These are phyloP conservation scores for Entelurus aequoreus DNA, from an alignment of 2,113 vertebrate species.

Conservation along the genomic window DNA sequence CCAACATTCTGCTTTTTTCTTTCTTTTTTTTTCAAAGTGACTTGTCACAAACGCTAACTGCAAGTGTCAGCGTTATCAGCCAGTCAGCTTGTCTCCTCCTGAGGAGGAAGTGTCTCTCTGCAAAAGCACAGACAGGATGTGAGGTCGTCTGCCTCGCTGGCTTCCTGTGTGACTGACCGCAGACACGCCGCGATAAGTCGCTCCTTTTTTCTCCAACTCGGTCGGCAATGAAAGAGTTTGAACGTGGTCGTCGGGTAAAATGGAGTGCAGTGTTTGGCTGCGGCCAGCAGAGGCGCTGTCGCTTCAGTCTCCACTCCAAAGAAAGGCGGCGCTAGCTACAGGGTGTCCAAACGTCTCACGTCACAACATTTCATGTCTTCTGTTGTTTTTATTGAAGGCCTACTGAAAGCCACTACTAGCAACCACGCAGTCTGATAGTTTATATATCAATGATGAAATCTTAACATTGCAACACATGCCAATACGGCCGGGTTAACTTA, in stretches of 20 bases:
- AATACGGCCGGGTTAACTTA: no score
- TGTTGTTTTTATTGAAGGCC: no score
- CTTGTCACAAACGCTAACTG: conserved; percentile 61
- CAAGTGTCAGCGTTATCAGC: conserved; percentile 50
- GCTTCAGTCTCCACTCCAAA: neutral
- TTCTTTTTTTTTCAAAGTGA: neutral
- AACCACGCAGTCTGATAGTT: no score
- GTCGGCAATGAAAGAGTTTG: no score
- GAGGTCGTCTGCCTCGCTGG: conserved; percentile 59
- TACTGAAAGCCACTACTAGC: no score
- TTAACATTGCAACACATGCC: no score
- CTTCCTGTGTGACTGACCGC: conserved; percentile 69
- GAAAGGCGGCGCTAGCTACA: neutral
- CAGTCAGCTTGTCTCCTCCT: conserved; percentile 14
- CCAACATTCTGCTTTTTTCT: neutral
- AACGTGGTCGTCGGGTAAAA: neutral
- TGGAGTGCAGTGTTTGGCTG: neutral
- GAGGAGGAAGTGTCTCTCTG: conserved; percentile 56
- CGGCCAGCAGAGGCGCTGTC: neutral
- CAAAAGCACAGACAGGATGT: conserved; percentile 63
- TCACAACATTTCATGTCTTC: no score
- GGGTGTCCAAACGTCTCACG: no score
- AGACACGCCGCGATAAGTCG: no score
- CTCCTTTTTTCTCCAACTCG: no score
- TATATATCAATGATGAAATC: no score